Base-by-base conservation (phyloP, 2,113 vertebrate species). In the Asarcornis scutulata region DNA sequence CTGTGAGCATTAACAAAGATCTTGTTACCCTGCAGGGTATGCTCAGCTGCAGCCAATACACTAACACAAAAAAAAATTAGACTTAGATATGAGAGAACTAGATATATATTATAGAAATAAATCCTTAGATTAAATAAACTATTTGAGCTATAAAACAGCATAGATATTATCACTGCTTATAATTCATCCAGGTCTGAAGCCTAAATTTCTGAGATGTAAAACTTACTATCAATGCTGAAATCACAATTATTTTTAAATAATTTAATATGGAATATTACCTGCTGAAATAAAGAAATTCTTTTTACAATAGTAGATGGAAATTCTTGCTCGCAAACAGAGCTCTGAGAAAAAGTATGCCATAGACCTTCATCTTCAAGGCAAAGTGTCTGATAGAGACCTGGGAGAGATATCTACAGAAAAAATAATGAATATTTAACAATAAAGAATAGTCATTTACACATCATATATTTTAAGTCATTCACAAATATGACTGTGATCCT, bases 241-340 rank as follows among this genome's bases (percentile, higher is more conserved):
- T 62, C 25, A 71, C 8, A 60, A 68, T 34, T 85, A 36, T 36
- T 89, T 62, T 80, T 1, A 64, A 91, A 76, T 58, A 27, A 64
- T 25, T 32, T 48, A 71, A 75, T 50, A 91, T 46, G 4, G 71
- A 68, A 66, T 90, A 63, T 97, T 97, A 99, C 99, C 99, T 99
- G 99, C 96, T 99, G 99, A 98, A 99, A 99, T 73, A 98, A 97
- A 64, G 98, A 98, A 94, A 99, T 98, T 96, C 99, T 99, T 96
- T 98, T 99, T 91, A 96, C 91, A 96, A 99, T 83, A 91, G 97
- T 53, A 40, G 98, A 93, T 21, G 99, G 99, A 93, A 99, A 98
- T 86, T 99, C 99, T 97, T 99, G 99, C 86, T 99, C 99, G 97
- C 99, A 99, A 64, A 96, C 75, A 52, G 98, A 99, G 95, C 98